Conservation (phyloP, 2,113 vertebrate genomes). For the Neolamprologus caudopunctatus region DNA sequence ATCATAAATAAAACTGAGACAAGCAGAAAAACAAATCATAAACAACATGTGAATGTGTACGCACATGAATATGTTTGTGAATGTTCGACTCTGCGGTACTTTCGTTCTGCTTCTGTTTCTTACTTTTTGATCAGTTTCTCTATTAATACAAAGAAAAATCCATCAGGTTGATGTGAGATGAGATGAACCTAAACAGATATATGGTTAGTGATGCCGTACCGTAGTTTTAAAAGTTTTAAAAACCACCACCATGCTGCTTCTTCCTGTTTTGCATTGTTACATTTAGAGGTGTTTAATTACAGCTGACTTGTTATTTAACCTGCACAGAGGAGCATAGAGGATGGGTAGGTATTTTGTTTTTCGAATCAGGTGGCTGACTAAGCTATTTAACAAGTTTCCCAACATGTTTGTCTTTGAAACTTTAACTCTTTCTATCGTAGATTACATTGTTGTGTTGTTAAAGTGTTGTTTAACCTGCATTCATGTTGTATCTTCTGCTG, state of each 20-base stretch:
- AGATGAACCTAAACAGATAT: neutral
- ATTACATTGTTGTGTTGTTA: neutral
- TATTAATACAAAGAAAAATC: neutral
- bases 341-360: neutral
- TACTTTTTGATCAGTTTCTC: neutral
- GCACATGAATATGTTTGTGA: neutral
- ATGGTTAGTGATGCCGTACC: neutral
- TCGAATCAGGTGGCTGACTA: neutral
- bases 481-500: neutral
- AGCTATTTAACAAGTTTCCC: neutral
- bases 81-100: neutral
- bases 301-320: neutral
- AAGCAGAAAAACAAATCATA: fast-evolving
- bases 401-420: neutral
- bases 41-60: neutral
- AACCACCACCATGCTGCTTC: neutral
- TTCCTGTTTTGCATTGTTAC: neutral
- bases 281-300: neutral
- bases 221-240: neutral
- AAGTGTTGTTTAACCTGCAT: neutral
- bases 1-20: neutral
- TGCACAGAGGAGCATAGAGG: neutral
- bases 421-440: neutral
- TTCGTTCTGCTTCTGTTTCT: neutral
- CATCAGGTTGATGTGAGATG: neutral